Conservation (phyloP, 2,888 invertebrate species). For the Stegophylla sp. region DNA sequence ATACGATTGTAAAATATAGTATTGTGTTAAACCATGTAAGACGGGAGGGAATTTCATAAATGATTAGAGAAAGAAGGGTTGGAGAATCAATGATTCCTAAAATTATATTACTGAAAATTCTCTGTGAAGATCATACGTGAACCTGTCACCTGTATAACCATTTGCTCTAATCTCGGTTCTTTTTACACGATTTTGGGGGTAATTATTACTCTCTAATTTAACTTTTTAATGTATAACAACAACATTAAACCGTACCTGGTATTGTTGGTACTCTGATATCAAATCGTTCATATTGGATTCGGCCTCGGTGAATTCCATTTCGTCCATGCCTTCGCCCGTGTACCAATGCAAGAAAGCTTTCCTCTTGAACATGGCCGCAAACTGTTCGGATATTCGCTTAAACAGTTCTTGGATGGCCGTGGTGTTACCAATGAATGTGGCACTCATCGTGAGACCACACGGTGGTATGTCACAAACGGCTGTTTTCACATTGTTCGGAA, state of each 20-base stretch:
- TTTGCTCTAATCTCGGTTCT: too few species aligned
- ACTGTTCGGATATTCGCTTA: conserved; percentile 68
- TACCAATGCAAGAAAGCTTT: conserved; percentile 96
- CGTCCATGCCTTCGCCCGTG: conserved; percentile 89
- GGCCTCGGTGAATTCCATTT: conserved; percentile 76
- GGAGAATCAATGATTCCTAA: too few species aligned
- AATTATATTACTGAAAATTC: too few species aligned
- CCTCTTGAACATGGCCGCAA: conserved; percentile 71
- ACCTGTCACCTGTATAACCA: too few species aligned
- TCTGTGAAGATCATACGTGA: too few species aligned
- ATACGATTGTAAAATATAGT: too few species aligned
- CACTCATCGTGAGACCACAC: conserved; percentile 69
- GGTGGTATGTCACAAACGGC: conserved; percentile 72
- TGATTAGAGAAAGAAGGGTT: too few species aligned
- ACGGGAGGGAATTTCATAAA: too few species aligned
- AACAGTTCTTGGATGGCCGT: conserved; percentile 69
- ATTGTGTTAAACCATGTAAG: too few species aligned
- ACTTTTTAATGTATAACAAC: too few species aligned
- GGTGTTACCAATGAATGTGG: conserved; percentile 70
- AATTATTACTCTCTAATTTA: too few species aligned
- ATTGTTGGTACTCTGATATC: conserved; percentile 79
- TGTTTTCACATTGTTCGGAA: conserved; percentile 67
- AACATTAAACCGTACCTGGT: conserved; percentile 64
- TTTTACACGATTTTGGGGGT: too few species aligned
- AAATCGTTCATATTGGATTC: conserved; percentile 77